A percentile compares a stretch with the other conserved stretches of the same genome.
phyloP scores from a whole-genome alignment of 2,113 vertebrate species.

The Myiopsitta monachus region DNA sequence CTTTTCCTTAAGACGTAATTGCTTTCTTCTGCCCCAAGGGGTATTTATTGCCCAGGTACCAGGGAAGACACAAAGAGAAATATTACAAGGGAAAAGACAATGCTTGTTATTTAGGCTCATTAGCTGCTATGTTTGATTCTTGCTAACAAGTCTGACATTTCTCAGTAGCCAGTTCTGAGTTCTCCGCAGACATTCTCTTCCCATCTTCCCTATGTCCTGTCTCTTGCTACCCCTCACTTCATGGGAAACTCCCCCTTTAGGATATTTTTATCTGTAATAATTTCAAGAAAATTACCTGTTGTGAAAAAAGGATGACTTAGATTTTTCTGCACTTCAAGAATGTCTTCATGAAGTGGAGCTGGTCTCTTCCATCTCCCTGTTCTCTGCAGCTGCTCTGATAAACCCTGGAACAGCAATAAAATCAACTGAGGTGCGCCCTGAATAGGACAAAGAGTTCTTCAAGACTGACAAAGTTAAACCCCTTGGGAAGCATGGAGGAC shows the following conservation, averaged over 20 bases:
- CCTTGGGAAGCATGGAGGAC: not conserved
- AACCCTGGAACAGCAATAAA: not conserved
- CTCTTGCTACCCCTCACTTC: not conserved
- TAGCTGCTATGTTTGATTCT: not conserved
- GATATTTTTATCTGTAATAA: not conserved
- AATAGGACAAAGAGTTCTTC: slow-evolving; percentile 8
- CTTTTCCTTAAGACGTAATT: not conserved
- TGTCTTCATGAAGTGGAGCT: fast-evolving
- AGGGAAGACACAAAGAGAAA: not conserved
- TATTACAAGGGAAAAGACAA: not conserved
- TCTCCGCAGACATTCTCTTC: not conserved
- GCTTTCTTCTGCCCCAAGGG: not conserved
- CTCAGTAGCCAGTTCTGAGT: not conserved
- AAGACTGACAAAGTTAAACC: not conserved
- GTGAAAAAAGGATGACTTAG: not conserved
- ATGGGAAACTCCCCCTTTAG: not conserved
- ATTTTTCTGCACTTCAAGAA: not conserved
- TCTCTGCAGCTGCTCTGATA: not conserved
- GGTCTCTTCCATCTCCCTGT: not conserved
- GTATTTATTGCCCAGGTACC: not conserved
- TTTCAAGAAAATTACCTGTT: not conserved
- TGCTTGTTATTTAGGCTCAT: not conserved
- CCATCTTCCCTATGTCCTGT: not conserved
- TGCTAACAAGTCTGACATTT: not conserved
- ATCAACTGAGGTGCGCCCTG: not conserved